phyloP scores from a whole-genome alignment of 1,140 invertebrate genomes.

The Bombus soroeensis region DNA sequence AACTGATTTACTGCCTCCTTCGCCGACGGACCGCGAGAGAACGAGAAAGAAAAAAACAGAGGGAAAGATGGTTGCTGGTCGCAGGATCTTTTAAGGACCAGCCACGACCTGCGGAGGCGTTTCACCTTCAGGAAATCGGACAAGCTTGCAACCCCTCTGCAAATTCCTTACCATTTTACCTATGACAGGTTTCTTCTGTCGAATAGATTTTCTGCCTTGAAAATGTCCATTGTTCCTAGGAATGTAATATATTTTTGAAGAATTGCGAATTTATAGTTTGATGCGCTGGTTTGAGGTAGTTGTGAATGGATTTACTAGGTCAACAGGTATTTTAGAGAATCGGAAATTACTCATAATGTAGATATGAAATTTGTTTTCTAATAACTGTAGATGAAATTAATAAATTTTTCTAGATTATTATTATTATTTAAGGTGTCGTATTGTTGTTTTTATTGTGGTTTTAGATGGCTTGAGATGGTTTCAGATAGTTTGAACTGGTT shows the following conservation, averaged over 20 bases:
- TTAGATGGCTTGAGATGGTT: not conserved
- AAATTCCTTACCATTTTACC: conserved; percentile 47
- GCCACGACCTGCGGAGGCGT: conserved; percentile 62
- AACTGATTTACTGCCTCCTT: conserved; percentile 79
- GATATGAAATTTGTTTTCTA: not conserved
- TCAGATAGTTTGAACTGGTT: not conserved
- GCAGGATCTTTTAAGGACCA: conserved; percentile 57
- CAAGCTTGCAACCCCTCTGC: conserved; percentile 36
- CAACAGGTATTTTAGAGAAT: no score
- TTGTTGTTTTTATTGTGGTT: no score
- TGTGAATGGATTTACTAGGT: fast-evolving
- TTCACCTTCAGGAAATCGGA: conserved; percentile 61
- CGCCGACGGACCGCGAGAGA: conserved; percentile 47
- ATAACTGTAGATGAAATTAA: not conserved
- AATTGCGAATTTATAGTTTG: not conserved
- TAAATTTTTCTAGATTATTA: not conserved
- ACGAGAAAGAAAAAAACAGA: not conserved
- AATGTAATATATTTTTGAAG: not conserved
- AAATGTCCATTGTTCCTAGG: not conserved
- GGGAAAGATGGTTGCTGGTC: conserved; percentile 6
- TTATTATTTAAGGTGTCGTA: no score
- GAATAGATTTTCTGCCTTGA: not conserved
- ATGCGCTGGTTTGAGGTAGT: not conserved
- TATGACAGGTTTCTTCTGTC: not conserved
- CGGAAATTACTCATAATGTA: not conserved